Evolutionary conservation across 2,888 invertebrate species (phyloP).

Genomic region (Apantesis nais): DNA sequence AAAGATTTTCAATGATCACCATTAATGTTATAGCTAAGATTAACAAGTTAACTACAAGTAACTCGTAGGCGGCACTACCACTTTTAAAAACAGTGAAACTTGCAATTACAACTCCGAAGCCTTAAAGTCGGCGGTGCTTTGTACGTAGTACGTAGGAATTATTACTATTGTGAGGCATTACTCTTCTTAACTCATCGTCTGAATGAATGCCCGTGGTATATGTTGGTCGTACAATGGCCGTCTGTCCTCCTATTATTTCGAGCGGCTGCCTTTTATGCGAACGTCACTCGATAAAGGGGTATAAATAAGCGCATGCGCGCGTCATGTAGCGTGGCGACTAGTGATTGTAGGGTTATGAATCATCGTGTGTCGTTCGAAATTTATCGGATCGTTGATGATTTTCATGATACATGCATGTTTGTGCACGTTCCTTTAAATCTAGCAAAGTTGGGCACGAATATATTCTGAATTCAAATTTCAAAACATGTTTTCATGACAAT

Average conservation of each 20-base stretch:
- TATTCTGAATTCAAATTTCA: not conserved
- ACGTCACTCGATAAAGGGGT: constrained; percentile 69
- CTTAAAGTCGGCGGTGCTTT: constrained; percentile 50
- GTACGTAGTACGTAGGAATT: constrained; percentile 56
- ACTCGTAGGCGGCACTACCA: constrained; percentile 23
- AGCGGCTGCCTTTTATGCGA: constrained; percentile 68
- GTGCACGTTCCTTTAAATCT: not conserved
- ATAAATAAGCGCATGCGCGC: constrained; percentile 69
- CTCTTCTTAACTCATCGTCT: constrained; percentile 65
- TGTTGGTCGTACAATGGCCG: constrained; percentile 66
- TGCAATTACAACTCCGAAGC: constrained; percentile 39
- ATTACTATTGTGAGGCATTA: constrained; percentile 69
- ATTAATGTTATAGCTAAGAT: constrained; percentile 1
- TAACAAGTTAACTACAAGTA: constrained; percentile 9
- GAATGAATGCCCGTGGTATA: constrained; percentile 70
- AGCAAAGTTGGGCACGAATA: constrained; percentile 9
- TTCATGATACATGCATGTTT: constrained; percentile 31
- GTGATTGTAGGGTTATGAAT: constrained; percentile 51
- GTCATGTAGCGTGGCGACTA: constrained; percentile 66
- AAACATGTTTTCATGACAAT: not conserved
- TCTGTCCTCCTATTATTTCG: constrained; percentile 75
- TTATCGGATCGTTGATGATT: constrained; percentile 47
- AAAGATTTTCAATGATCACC: not conserved
- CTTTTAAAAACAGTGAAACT: constrained; percentile 34
- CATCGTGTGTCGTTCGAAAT: constrained; percentile 47